Conservation (phyloP, 1,140 invertebrate species). For the Paraescarpia echinospica region DNA sequence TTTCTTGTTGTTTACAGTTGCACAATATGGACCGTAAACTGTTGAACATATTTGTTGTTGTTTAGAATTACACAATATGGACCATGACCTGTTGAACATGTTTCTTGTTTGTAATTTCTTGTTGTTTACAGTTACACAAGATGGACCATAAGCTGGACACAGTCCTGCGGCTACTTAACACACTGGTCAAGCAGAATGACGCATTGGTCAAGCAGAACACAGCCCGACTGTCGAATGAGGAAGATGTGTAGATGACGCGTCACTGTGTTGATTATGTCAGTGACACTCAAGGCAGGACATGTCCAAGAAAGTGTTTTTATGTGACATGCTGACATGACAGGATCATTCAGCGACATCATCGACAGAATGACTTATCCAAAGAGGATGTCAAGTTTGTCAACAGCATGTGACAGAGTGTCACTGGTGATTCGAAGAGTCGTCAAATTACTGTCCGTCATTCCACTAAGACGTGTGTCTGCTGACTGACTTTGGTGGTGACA, state of each 20-base stretch:
- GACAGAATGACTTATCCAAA: not conserved
- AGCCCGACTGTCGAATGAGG: not conserved
- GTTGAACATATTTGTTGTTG: not conserved
- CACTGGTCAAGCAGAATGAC: slow-evolving; percentile 49
- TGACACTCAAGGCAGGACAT: not conserved
- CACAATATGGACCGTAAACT: not conserved
- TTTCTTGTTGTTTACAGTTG: too few relatives aligned
- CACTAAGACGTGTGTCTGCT: not conserved
- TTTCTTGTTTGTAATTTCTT: not conserved
- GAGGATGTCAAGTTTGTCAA: not conserved
- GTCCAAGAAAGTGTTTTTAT: not conserved
- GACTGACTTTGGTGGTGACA: not conserved
- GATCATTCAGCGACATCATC: not conserved
- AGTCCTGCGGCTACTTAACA: slow-evolving; percentile 68
- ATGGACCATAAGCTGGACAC: slow-evolving; percentile 76
- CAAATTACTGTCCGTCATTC: not conserved
- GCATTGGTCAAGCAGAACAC: slow-evolving; percentile 33
- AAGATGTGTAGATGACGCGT: not conserved
- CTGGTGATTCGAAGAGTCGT: not conserved
- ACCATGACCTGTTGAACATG: not conserved
- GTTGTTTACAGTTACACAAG: slow-evolving; percentile 64
- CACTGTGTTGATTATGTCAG: not conserved
- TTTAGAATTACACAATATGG: not conserved
- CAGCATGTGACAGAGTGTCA: not conserved
- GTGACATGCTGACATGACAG: not conserved